These are phyloP conservation scores for Agraylea sexmaculata DNA, from an alignment of 1,140 invertebrate species.

Conservation along the genomic window DNA sequence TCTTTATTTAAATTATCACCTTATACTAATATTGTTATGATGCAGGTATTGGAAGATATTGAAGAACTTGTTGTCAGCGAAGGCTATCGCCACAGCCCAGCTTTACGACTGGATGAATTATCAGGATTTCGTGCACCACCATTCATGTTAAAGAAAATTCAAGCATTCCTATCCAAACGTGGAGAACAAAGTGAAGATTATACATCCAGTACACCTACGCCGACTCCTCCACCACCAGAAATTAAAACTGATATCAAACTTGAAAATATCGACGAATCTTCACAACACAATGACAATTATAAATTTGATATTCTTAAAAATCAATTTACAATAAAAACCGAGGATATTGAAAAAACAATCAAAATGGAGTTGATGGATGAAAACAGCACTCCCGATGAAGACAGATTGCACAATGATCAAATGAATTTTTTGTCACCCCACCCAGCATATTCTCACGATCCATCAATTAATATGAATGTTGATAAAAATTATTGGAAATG, in stretches of 20 bases:
- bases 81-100: conserved; percentile 57
- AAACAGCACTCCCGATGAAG: conserved; percentile 1
- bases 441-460: no score
- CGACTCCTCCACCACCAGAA: conserved; percentile 17
- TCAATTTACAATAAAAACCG: conserved; percentile 7
- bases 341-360: conserved; percentile 12
- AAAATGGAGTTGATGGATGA: conserved; percentile 12
- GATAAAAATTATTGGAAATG: conserved; percentile 19
- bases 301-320: conserved; percentile 15
- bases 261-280: conserved; percentile 17
- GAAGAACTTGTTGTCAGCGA: conserved; percentile 58
- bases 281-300: conserved; percentile 6
- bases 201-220: conserved; percentile 17
- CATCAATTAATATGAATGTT: no score
- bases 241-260: conserved; percentile 10
- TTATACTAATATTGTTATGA: no score
- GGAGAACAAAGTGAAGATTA: conserved; percentile 19
- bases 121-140: conserved; percentile 60
- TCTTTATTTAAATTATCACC: conserved; percentile 4
- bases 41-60: conserved; percentile 63
- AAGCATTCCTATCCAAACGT: conserved; percentile 37
- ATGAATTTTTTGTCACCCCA: no score
- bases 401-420: conserved; percentile 5
- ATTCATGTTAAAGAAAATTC: conserved; percentile 61
- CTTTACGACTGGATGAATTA: conserved; percentile 52